Percentiles rank a stretch among this genome's conserved stretches.
Evolutionary conservation across 2,113 vertebrate species (phyloP).

Genomic region (Mesembrinibis cayennensis): DNA sequence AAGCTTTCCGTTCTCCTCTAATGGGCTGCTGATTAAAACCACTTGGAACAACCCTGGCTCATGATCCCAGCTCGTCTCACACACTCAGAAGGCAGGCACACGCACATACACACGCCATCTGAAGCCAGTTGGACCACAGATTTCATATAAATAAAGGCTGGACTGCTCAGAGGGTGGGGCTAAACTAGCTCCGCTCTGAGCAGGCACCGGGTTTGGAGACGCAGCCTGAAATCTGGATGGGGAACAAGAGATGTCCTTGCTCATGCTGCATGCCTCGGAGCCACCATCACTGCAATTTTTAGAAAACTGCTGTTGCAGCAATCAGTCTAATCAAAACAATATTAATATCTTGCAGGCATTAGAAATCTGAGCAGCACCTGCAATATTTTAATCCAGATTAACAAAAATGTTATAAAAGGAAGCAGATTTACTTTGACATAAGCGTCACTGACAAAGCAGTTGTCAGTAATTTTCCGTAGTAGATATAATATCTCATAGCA

Average conservation of each 20-base stretch:
- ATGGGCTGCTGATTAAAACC: constrained; percentile 74
- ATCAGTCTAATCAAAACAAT: not conserved
- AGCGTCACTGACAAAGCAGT: not conserved
- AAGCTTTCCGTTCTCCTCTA: constrained; percentile 70
- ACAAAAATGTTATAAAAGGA: not conserved
- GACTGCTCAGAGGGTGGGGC: constrained; percentile 74
- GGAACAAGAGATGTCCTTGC: constrained; percentile 4
- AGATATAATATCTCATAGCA: not conserved
- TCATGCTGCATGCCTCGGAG: not conserved
- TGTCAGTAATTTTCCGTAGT: not conserved
- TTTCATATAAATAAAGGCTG: constrained; percentile 65
- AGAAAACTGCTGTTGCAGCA: constrained; percentile 30
- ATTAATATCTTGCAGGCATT: not conserved
- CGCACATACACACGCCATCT: constrained; percentile 65
- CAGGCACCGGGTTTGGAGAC: not conserved
- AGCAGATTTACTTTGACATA: not conserved
- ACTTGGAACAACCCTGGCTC: constrained; percentile 68
- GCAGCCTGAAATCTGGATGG: not conserved
- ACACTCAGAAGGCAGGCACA: constrained; percentile 54
- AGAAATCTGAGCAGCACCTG: constrained; percentile 1
- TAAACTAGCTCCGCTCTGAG: not conserved
- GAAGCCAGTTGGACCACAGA: constrained; percentile 68
- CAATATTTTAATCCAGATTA: constrained; percentile 9
- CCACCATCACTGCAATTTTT: constrained; percentile 39
- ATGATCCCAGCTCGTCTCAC: constrained; percentile 64